phyloP scores from a whole-genome alignment of 2,888 invertebrate species.

The Chironomus tentans region DNA sequence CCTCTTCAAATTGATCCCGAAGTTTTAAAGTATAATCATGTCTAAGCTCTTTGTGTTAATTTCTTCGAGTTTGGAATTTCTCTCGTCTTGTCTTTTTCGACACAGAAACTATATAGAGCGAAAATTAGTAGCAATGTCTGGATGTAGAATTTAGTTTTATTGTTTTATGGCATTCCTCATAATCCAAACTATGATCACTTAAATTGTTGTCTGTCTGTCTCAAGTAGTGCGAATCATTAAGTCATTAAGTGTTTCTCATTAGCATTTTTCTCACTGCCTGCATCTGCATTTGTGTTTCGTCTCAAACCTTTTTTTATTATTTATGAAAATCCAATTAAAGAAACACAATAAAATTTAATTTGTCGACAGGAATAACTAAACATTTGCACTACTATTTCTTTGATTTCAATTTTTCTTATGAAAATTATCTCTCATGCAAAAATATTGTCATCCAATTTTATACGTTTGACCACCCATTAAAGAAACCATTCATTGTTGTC shows the following conservation, averaged over 20 bases:
- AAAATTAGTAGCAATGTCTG: not conserved
- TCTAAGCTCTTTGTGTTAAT: slow-evolving; percentile 26
- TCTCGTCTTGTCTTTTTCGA: not conserved
- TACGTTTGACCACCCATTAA: slow-evolving; percentile 24
- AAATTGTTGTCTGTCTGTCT: not conserved
- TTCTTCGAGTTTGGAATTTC: slow-evolving; percentile 4
- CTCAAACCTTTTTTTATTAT: not conserved
- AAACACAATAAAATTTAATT: not conserved
- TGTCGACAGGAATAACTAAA: not conserved
- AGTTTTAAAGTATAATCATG: not conserved
- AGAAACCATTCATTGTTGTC: slow-evolving; percentile 17
- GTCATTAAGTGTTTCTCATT: not conserved
- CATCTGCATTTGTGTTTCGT: not conserved
- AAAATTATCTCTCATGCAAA: not conserved
- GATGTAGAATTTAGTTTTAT: not conserved
- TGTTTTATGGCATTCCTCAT: slow-evolving; percentile 7
- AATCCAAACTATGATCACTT: too few relatives aligned
- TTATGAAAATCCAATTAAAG: not conserved
- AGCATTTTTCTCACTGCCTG: not conserved
- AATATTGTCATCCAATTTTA: slow-evolving; percentile 26
- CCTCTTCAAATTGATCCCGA: slow-evolving; percentile 1
- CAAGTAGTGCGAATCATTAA: slow-evolving; percentile 5
- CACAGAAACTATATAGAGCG: not conserved
- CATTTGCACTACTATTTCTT: not conserved
- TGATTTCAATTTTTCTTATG: not conserved